phyloP scores from a whole-genome alignment of 2,888 invertebrate genomes.

The Perizoma flavofasciatum region DNA sequence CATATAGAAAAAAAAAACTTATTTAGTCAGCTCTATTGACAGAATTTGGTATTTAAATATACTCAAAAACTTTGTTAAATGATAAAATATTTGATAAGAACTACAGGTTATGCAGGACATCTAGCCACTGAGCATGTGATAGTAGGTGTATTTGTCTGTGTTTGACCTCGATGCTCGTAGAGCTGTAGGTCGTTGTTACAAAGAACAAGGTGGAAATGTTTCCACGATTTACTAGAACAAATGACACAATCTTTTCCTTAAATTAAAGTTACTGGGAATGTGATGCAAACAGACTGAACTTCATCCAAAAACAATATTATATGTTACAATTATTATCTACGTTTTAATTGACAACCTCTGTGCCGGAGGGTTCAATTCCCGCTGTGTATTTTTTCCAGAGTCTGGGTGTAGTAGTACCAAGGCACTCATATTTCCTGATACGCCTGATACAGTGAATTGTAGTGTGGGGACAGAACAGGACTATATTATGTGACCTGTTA shows the following conservation, averaged over 20 bases:
- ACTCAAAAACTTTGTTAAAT: conserved; percentile 32
- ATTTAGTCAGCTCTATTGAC: conserved; percentile 13
- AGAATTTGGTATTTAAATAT: conserved; percentile 28
- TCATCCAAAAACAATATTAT: too few relatives aligned
- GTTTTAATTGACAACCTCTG: too few relatives aligned
- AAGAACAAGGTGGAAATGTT: conserved; percentile 16
- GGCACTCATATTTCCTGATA: too few relatives aligned
- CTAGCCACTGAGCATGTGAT: conserved; percentile 16
- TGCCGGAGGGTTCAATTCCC: too few relatives aligned
- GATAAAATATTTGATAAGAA: conserved; percentile 35
- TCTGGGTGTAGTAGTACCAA: too few relatives aligned
- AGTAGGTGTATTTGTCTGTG: conserved; percentile 18
- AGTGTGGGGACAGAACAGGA: too few relatives aligned
- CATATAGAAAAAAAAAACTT: conserved; percentile 4
- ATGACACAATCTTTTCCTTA: conserved; percentile 6
- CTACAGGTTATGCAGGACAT: conserved; percentile 27
- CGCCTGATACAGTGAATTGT: too few relatives aligned
- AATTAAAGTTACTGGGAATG: background rate
- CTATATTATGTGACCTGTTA: too few relatives aligned
- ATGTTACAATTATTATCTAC: too few relatives aligned
- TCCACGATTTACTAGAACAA: conserved; percentile 7
- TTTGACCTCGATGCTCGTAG: conserved; percentile 28
- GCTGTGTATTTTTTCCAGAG: too few relatives aligned
- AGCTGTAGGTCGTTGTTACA: conserved; percentile 19
- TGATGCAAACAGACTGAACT: background rate